These are phyloP conservation scores for Anthrax anthrax DNA, from an alignment of 2,888 invertebrate genomes.

Conservation along the genomic window DNA sequence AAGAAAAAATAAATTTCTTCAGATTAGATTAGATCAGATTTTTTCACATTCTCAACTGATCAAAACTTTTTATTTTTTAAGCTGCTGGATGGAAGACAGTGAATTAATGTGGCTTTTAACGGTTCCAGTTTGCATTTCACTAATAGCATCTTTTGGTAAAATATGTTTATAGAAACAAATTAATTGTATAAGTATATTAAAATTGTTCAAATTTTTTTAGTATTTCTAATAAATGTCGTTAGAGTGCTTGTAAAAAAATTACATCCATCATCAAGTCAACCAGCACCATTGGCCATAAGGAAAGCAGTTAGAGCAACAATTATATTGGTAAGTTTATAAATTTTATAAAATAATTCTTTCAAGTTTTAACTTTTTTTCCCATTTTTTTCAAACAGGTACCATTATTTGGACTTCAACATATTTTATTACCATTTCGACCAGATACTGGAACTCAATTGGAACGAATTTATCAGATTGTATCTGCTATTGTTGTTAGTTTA, in stretches of 20 bases:
- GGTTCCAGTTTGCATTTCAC: conserved; percentile 44
- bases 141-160: conserved; percentile 45
- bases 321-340: conserved; percentile 39
- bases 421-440: conserved; percentile 54
- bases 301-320: conserved; percentile 58
- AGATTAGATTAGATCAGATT: too few relatives aligned
- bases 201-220: conserved; percentile 25
- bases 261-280: conserved; percentile 45
- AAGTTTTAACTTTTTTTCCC: too few relatives aligned
- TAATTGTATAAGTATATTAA: too few relatives aligned
- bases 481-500: conserved; percentile 52
- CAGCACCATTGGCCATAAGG: conserved; percentile 41
- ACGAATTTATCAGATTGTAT: conserved; percentile 47
- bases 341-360: too few relatives aligned
- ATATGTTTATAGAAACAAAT: too few relatives aligned
- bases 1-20: too few relatives aligned
- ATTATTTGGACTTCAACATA: conserved; percentile 57
- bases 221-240: conserved; percentile 52
- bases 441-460: conserved; percentile 40
- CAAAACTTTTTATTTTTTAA: too few relatives aligned
- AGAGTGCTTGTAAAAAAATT: conserved; percentile 49
- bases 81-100: conserved; percentile 55
- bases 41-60: too few relatives aligned
- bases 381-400: conserved; percentile 38
- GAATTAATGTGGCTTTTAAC: conserved; percentile 48